Evolutionary conservation across 2,113 vertebrate genomes (phyloP).

Genomic region (Dipodomys merriami): DNA sequence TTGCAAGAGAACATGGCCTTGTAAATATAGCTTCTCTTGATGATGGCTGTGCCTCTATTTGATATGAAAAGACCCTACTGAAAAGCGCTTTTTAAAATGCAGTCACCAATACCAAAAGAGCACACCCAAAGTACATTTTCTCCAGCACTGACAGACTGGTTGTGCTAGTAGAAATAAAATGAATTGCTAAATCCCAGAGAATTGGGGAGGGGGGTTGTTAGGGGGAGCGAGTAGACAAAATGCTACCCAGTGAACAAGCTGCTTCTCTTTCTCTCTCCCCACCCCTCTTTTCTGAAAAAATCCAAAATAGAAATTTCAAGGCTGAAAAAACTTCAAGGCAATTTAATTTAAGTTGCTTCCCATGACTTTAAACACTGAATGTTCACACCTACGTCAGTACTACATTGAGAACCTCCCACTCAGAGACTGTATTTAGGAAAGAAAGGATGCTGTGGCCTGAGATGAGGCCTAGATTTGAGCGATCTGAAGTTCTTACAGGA

Average conservation of each 20-base stretch:
- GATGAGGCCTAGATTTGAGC: slow-evolving; percentile 73
- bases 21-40: slow-evolving; percentile 68
- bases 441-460: slow-evolving; percentile 75
- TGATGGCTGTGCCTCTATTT: slow-evolving; percentile 60
- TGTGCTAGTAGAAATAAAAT: slow-evolving; percentile 58
- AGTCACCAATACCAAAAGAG: slow-evolving; percentile 63
- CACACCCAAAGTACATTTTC: slow-evolving; percentile 59
- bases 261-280: slow-evolving; percentile 63
- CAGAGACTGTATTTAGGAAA: slow-evolving; percentile 78
- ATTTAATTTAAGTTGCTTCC: slow-evolving; percentile 82
- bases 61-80: slow-evolving; percentile 62
- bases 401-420: slow-evolving; percentile 83
- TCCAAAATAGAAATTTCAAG: slow-evolving; percentile 80
- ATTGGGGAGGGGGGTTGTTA: not conserved
- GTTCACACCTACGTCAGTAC: slow-evolving; percentile 82
- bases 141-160: slow-evolving; percentile 58
- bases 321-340: slow-evolving; percentile 79
- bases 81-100: slow-evolving; percentile 22
- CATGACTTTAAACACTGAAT: slow-evolving; percentile 82
- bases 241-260: slow-evolving; percentile 70
- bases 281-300: slow-evolving; percentile 51
- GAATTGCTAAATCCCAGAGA: slow-evolving; percentile 46
- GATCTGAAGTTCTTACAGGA: slow-evolving; percentile 63
- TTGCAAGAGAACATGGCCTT: slow-evolving; percentile 71
- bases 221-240: slow-evolving; percentile 43